Conservation (phyloP, 92 coral and sea anemone species). For the Umimayanthus chanpuru region DNA sequence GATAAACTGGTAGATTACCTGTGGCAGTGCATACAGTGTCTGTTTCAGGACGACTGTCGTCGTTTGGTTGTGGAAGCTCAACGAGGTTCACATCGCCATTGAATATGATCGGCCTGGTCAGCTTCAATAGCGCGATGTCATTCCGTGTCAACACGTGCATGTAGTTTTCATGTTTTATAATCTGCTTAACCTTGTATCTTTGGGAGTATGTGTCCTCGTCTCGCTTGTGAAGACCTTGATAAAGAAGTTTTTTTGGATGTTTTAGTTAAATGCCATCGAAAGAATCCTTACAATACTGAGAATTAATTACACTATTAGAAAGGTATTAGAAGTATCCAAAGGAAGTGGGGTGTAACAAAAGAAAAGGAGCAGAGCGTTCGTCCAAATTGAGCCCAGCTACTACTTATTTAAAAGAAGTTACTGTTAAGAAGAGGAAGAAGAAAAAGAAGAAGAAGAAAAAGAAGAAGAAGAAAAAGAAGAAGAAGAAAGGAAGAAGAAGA, state of each 20-base stretch:
- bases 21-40: neutral
- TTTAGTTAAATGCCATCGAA: too few species aligned
- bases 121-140: neutral
- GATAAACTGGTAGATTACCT: neutral
- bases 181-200: neutral
- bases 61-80: neutral
- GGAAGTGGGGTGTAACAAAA: too few species aligned
- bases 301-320: too few species aligned
- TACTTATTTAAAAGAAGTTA: too few species aligned
- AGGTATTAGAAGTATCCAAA: too few species aligned
- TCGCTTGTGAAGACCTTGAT: neutral
- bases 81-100: neutral
- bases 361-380: too few species aligned
- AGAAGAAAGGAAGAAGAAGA: too few species aligned
- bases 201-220: neutral
- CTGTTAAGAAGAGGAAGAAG: too few species aligned
- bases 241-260: neutral
- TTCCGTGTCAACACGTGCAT: neutral
- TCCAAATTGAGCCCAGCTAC: too few species aligned
- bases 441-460: too few species aligned
- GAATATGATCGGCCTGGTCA: neutral
- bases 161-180: neutral
- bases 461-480: too few species aligned
- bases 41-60: neutral
- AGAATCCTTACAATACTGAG: too few species aligned